Evolutionary conservation across 2,113 vertebrate genomes (phyloP).

Genomic region (Uropsilus gracilis): DNA sequence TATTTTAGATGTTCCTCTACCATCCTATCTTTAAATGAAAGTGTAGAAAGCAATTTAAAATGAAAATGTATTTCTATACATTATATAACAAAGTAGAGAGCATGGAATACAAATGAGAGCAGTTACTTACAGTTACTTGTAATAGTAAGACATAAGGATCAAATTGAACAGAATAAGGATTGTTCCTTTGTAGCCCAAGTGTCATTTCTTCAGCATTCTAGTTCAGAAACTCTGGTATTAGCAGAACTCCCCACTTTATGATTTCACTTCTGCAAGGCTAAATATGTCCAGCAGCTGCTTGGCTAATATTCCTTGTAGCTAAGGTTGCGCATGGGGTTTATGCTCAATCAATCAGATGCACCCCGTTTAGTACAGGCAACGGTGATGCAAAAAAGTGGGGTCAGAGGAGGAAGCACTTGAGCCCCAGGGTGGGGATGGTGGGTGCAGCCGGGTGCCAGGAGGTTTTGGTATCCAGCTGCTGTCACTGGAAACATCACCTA

Average conservation of each 20-base stretch:
- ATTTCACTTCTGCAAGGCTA: neutral
- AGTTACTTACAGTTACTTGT: slow-evolving; percentile 4
- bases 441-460: neutral
- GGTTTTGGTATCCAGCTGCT: neutral
- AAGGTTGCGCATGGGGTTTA: neutral
- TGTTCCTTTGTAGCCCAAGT: neutral
- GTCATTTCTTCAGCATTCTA: neutral
- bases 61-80: neutral
- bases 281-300: neutral
- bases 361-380: neutral
- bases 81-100: neutral
- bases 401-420: neutral
- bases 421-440: neutral
- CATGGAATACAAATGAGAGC: neutral
- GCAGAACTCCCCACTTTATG: neutral
- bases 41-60: slow-evolving; percentile 51
- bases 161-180: slow-evolving; percentile 55
- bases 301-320: neutral
- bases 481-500: neutral
- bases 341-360: neutral
- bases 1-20: neutral
- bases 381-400: neutral
- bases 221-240: neutral
- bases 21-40: neutral
- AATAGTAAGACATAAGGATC: slow-evolving; percentile 54